phyloP scores from a whole-genome alignment of 2,797 vertebrate genomes.

The Staurois parvus region DNA sequence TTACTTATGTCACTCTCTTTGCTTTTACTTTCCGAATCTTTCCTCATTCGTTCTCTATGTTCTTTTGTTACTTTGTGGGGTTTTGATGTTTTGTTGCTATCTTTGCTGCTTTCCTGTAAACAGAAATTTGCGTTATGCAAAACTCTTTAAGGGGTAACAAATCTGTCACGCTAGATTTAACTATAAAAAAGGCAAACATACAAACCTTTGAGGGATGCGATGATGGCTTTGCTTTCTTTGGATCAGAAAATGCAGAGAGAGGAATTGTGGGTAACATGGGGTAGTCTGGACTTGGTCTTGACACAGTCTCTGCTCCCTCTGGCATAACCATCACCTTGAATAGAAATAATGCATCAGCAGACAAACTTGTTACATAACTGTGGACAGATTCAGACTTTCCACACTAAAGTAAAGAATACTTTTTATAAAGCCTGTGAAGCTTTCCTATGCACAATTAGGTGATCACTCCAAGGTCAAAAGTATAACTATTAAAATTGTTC shows the following conservation, averaged over 20 bases:
- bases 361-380: background rate
- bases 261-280: slow-evolving; percentile 98
- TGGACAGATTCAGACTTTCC: too few relatives aligned
- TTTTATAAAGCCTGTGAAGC: too few relatives aligned
- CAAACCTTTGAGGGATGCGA: slow-evolving; percentile 96
- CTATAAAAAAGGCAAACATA: slow-evolving; percentile 39
- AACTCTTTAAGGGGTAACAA: background rate
- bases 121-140: background rate
- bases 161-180: background rate
- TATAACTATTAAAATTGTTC: too few relatives aligned
- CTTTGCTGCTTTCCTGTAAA: slow-evolving; percentile 80
- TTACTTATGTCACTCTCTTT: slow-evolving; percentile 52
- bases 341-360: background rate
- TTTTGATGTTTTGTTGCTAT: slow-evolving; percentile 89
- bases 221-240: slow-evolving; percentile 95
- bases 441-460: too few relatives aligned
- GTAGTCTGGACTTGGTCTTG: slow-evolving; percentile 95
- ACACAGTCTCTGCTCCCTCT: slow-evolving; percentile 93
- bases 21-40: slow-evolving; percentile 95
- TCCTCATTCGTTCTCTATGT: slow-evolving; percentile 91
- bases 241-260: slow-evolving; percentile 97
- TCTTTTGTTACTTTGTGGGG: slow-evolving; percentile 95
- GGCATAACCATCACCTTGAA: slow-evolving; percentile 95
- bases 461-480: too few relatives aligned
- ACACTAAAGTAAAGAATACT: too few relatives aligned